Base-by-base conservation (phyloP, 2,797 vertebrate species). In the Rhadinocentrus ornatus region DNA sequence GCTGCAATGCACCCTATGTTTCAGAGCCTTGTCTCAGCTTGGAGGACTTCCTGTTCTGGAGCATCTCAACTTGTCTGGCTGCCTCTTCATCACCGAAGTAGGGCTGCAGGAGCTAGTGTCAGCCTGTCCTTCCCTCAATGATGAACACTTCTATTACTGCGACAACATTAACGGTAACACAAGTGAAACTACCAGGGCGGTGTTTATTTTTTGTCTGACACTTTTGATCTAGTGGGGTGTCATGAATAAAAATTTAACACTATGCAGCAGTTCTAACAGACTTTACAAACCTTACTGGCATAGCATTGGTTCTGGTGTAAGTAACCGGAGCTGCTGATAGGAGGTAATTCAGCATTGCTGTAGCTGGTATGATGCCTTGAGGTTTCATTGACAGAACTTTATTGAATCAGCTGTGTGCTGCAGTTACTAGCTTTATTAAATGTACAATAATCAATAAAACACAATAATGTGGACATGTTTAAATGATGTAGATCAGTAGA, bases 81-180 rank as follows among this genome's bases (percentile, higher is more conserved):
- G 97, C 88, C 95, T 98, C 63, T 95, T 96, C 83, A 94, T 99
- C 75, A 98, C 98, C 37, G 97, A 96, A 78, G 95, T 95, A 67
- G 98, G 98, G 76, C 95, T 99, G 81, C 96, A 97, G 88, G 96
- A 98, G 80, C 91, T 99, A 84, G 97, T 99, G 81, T 95, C 96
- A 2, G 96, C 93, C 16, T 99, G 97, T 77, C 98, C 98, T 67
- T 94, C 96, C 73, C 95, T 99, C 60, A 97, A 99, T 11, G 96
- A 97, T 54, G 97, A 99, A 89, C 96, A 99, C 93, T 99, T 99
- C 92, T 99, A 99, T 95, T 99, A 99, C 96, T 99, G 98, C 93
- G 98, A 99, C 96, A 99, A 99, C 95, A 99, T 99, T 88, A 96
- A 98, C 80, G 97, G 97, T 99, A 98, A 97, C 79, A 64, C 66